A percentile compares a stretch with the other conserved stretches of the same genome.
Evolutionary conservation across 2,888 invertebrate species (phyloP).

Genomic region (Pyrochroa serraticornis): DNA sequence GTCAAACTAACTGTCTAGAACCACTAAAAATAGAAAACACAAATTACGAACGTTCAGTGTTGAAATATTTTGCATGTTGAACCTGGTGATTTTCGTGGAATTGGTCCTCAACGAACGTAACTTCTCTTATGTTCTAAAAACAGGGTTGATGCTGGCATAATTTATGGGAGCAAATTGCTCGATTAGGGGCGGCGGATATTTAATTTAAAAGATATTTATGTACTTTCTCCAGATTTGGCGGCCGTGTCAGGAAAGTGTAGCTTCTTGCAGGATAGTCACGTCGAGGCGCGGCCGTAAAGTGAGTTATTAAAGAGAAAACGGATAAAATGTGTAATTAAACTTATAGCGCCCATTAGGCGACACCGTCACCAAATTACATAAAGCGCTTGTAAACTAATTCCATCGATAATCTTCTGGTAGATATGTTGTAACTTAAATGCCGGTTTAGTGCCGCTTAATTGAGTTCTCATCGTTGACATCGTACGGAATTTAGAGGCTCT

Average conservation of each 20-base stretch:
- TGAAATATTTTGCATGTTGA: too few species aligned
- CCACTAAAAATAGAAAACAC: too few species aligned
- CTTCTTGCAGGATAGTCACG: slow-evolving; percentile 14
- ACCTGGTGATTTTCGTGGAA: too few species aligned
- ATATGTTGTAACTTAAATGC: slow-evolving; percentile 26
- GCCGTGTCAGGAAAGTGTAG: neutral
- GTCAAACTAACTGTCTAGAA: too few species aligned
- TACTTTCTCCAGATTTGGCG: neutral
- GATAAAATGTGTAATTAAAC: slow-evolving; percentile 30
- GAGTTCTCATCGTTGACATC: slow-evolving; percentile 31
- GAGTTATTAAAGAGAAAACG: slow-evolving; percentile 29
- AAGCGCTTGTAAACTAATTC: slow-evolving; percentile 31
- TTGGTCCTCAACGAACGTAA: too few species aligned
- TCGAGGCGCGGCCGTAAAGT: slow-evolving; percentile 21
- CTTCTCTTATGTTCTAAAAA: too few species aligned
- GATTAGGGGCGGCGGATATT: too few species aligned
- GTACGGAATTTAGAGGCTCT: slow-evolving; percentile 23
- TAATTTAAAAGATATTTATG: neutral
- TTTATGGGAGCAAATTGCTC: too few species aligned
- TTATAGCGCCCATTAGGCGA: slow-evolving; percentile 27
- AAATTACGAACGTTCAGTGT: too few species aligned
- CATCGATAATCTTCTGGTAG: slow-evolving; percentile 27
- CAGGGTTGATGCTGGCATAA: too few species aligned
- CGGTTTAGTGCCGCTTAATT: slow-evolving; percentile 29
- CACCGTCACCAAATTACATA: slow-evolving; percentile 29